Evolutionary conservation across 2,888 invertebrate genomes (phyloP), one percentile per base, ranked within the genome.

Genomic region (Tuberolachnus salignus): DNA sequence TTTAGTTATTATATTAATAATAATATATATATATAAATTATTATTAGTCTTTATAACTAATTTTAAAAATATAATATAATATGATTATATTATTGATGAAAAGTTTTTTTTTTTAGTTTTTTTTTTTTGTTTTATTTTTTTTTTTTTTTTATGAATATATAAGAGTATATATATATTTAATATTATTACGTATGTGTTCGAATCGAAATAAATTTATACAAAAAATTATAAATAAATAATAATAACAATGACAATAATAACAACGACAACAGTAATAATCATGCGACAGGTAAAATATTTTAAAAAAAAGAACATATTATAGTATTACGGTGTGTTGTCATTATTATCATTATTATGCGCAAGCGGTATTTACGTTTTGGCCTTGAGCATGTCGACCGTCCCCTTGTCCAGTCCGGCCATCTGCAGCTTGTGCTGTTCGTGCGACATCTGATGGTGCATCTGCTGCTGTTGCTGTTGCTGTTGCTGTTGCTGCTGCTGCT

Each of bases 331-430:
- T 6, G 34, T 34, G 34, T 34, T 34, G 6, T 34, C 6, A 6
- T n/a, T 46, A 46, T 46, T 46, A 46, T 13, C 21, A 64, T 70
- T 57, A 46, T 26, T 21, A 16, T 19, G 51, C 23, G 59, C 53
- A 14, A 44, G n/a, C 53, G 26, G 8, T n/a, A n/a, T 61, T 78
- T 78, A 78, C 78, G 78, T 69, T 69, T 91, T 92, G 82, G 89
- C 88, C 88, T 92, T 92, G 84, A 92, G 89, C 84, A 92, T 89
- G 88, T 92, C 92, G 84, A 83, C 89, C 88, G 85, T 89, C 64
- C 84, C 83, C 86, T 92, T 92, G 86, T 92, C 92, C 86, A 92
- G 88, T 83, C 91, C 89, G 83, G 90, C 89, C 82, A 83, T 83
- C 82, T 78, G 78, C 51, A 84, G 82, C 81, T 84, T 84, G 81